Base-by-base conservation (phyloP, 2,113 vertebrate species). In the Festucalex cinctus region DNA sequence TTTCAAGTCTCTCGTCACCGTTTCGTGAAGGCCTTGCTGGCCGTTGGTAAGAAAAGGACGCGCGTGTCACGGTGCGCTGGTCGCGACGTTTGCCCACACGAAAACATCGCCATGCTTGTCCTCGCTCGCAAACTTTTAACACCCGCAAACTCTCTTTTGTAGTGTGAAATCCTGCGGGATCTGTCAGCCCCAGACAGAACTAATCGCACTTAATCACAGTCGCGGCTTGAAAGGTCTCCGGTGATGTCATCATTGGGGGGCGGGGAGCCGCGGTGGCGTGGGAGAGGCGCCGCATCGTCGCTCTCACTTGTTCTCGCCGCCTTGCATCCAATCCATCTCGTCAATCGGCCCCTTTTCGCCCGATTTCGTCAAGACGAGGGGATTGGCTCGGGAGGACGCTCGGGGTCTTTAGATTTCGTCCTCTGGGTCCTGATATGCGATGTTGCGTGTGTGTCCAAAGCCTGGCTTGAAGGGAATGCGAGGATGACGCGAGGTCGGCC, bases 351-450 rank as follows among this genome's bases (percentile, higher is more conserved):
- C 56, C 70, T 73, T 90, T 91, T 83, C 86, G 66, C 32, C 73
- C 2, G 75, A 88, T 92, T 91, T 90, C 87, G 79, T 91, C 89
- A 90, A 90, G 86, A 68, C 70, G 26, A 43, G 80, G 82, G 80
- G 82, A 83, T 84, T 77, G 81, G 69, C 73, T 81, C 32, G 61
- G 69, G 83, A 78, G 81, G 80, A 65, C 43, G 69, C 76, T 69
- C 14, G 32, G 76, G 81, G 65, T 56, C 76, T 56, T 76, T 43
- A 73, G 69, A 67, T 66, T 77, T 66, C 75, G 79, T 78, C 76
- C 66, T 75, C 17, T 1, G 74, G 75, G 76, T 61, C 63, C 54
- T 65, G 39, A 48, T 69, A 65, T 56, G 70, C 54, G 66, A 49
- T 74, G 74, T 75, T 48, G 61, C 44, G 73, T 41, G 39, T 70